phyloP scores from a whole-genome alignment of 1,140 invertebrate species.

The Caenorhabditis elegans region WBcel235 BX284604.4:8537001-8537500 shows the following conservation, averaged over 20 bases:
- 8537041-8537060: constrained; percentile 82
- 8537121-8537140: constrained; percentile 92
- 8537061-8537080: constrained; percentile 81
- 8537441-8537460: too few relatives aligned
- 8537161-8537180: constrained; percentile 96
- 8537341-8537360: constrained; percentile 33
- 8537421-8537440: too few relatives aligned
- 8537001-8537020: constrained; percentile 83
- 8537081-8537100: constrained; percentile 95
- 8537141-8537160: constrained; percentile 91
- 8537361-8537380: too few relatives aligned
- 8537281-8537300: constrained; percentile 99
- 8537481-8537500: constrained; percentile 54
- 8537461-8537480: constrained; percentile 31
- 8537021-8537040: constrained; percentile 50
- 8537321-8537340: constrained; percentile 75
- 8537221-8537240: neutral
- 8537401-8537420: too few relatives aligned
- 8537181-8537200: constrained; percentile 54
- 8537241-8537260: too few relatives aligned
- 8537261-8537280: constrained; percentile 86
- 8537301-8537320: constrained; percentile 96
- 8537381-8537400: too few relatives aligned
- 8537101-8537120: constrained; percentile 87
- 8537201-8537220: constrained; percentile 50